Conservation (phyloP, 2,888 invertebrate species). For the Drosophila prostipennis region DNA sequence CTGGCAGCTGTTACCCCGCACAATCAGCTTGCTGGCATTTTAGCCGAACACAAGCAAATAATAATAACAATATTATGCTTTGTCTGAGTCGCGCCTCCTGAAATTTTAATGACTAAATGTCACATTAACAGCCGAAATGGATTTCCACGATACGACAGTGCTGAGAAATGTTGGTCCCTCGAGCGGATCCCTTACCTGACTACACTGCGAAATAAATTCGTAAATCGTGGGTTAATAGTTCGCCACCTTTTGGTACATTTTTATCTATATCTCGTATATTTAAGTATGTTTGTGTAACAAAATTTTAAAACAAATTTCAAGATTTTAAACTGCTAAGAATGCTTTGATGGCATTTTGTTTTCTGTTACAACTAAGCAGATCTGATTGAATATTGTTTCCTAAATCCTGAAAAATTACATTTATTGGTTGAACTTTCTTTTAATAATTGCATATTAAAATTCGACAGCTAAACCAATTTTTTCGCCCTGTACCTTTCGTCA, state of each 20-base stretch:
- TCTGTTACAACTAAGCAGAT: no score
- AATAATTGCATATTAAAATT: neutral
- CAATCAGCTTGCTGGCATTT: conserved; percentile 27
- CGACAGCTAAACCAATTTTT: neutral
- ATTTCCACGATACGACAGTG: conserved; percentile 38
- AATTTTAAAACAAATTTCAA: no score
- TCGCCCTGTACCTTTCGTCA: conserved; percentile 13
- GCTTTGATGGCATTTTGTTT: no score
- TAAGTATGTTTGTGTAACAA: no score
- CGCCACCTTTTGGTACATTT: no score
- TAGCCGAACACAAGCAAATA: conserved; percentile 47
- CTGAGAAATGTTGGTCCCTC: conserved; percentile 17
- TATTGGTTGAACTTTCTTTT: no score
- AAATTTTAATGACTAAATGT: conserved; percentile 72
- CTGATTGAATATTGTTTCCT: no score
- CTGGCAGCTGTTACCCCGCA: conserved; percentile 52
- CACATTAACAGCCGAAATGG: conserved; percentile 66
- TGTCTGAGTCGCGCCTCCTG: conserved; percentile 58
- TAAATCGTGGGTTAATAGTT: no score
- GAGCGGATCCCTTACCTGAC: conserved; percentile 8
- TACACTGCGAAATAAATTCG: neutral
- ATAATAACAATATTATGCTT: conserved; percentile 68
- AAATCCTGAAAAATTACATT: neutral
- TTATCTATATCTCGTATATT: no score
- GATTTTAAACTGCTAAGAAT: no score